Evolutionary conservation across 2,888 invertebrate species (phyloP), one percentile per base, ranked within the genome.

Genomic region (Lasioglossum villosulum): DNA sequence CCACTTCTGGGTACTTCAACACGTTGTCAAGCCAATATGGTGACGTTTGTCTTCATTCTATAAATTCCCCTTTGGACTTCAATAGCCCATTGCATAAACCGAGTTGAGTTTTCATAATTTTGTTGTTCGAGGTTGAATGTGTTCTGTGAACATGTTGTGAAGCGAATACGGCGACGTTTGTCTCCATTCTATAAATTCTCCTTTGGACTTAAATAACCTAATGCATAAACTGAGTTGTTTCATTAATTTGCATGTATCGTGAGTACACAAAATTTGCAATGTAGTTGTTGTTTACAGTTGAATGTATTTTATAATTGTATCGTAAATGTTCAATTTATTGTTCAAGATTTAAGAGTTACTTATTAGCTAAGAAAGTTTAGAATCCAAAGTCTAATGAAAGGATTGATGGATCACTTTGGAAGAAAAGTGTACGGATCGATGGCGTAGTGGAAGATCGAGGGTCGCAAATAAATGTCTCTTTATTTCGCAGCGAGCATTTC

Each of bases 401-500:
- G 23, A 3, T 52, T 19, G 52, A 23, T 52, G 52, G 52, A 52
- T 52, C 52, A 52, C 2, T 23, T 52, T 23, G 23, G 52, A 23
- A 52, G 52, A 52, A 23, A 52, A 52, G 23, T 8, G 52, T 23
- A 2, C 16, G 23, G 59, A 27, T 63, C 59, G 59, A 27, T 3
- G 27, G 27, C 5, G 23, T 12, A 23, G 37, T 10, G 37, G 63
- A 66, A 72, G 78, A 52, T 78, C 82, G 81, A 78, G 78, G 81
- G 83, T 84, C 88, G 89, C 92, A 90, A 93, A 93, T 94, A 92
- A 92, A 92, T 92, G 92, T 92, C 92, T 92, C 92, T 93, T 92
- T 91, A 91, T 91, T 91, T 91, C 87, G 81, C 83, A 78, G 90
- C 84, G 68, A 86, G 74, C 80, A 82, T 89, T 85, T 88, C 86